Percentiles rank a stretch among this genome's conserved stretches.
phyloP scores from a whole-genome alignment of 2,113 vertebrate genomes.

The Beaufortia kweichowensis region DNA sequence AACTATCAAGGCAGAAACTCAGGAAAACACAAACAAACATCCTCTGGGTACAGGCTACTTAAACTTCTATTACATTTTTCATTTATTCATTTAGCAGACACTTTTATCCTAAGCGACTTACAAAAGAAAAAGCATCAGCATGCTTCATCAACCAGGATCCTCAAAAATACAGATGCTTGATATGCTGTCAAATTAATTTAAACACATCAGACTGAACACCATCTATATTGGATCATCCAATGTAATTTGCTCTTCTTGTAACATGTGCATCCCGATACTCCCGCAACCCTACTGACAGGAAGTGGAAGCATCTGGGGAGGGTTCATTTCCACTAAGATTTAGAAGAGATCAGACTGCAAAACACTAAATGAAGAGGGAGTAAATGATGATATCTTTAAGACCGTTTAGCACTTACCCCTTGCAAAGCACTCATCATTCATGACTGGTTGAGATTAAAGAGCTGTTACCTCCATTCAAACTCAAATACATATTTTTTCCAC shows the following conservation, averaged over 20 bases:
- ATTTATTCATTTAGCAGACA: too few relatives aligned
- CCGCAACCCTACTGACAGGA: conserved; percentile 18
- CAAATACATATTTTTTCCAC: not conserved
- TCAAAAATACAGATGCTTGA: not conserved
- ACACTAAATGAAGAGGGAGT: not conserved
- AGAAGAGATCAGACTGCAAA: conserved; percentile 27
- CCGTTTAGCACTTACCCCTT: too few relatives aligned
- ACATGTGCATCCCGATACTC: conserved; percentile 1
- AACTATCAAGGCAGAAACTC: too few relatives aligned
- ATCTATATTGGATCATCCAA: conserved; percentile 10
- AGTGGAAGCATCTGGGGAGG: not conserved
- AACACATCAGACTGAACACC: conserved; percentile 9
- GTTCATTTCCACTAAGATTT: conserved; percentile 4
- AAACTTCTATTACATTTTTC: too few relatives aligned
- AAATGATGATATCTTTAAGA: not conserved
- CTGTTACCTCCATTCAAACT: too few relatives aligned
- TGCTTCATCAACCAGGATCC: not conserved
- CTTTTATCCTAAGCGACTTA: too few relatives aligned
- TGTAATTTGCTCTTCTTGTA: not conserved
- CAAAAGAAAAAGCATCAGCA: too few relatives aligned
- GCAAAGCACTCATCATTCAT: too few relatives aligned
- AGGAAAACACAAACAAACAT: not conserved
- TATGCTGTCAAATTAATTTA: not conserved
- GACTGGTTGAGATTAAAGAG: too few relatives aligned
- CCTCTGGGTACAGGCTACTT: not conserved